These are phyloP conservation scores for Apocrypta bakeri DNA, from an alignment of 1,140 invertebrate species.

Conservation along the genomic window DNA sequence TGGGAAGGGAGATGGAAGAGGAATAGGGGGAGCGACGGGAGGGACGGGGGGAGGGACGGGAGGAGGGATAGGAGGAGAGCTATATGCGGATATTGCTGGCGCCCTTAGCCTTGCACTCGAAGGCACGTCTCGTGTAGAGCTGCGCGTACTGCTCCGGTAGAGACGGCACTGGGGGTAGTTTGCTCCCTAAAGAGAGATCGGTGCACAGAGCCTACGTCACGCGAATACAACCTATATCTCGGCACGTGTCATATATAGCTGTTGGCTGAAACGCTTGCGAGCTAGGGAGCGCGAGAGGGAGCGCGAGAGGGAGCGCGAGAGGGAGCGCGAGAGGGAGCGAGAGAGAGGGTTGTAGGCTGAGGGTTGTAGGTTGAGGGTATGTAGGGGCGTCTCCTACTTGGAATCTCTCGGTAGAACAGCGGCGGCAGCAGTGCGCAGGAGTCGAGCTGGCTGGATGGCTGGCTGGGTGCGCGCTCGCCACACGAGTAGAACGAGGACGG, in stretches of 20 bases:
- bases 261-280: too few species aligned
- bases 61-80: neutral
- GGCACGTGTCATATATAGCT: neutral
- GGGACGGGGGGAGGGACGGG: neutral
- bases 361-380: too few species aligned
- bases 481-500: slow-evolving; percentile 37
- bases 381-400: slow-evolving; percentile 40
- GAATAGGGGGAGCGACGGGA: neutral
- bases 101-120: neutral
- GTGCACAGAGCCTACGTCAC: neutral
- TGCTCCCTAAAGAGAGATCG: neutral
- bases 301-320: too few species aligned
- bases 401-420: neutral
- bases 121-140: neutral
- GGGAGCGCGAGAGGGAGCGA: too few species aligned
- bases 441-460: neutral
- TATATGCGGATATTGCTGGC: neutral
- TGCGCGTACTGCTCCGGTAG: neutral
- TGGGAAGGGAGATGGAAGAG: neutral
- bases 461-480: neutral
- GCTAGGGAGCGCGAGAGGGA: too few species aligned
- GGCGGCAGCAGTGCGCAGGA: neutral
- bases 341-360: too few species aligned
- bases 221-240: neutral
- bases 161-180: neutral